phyloP scores from a whole-genome alignment of 2,888 invertebrate species.

The Automeris io region DNA sequence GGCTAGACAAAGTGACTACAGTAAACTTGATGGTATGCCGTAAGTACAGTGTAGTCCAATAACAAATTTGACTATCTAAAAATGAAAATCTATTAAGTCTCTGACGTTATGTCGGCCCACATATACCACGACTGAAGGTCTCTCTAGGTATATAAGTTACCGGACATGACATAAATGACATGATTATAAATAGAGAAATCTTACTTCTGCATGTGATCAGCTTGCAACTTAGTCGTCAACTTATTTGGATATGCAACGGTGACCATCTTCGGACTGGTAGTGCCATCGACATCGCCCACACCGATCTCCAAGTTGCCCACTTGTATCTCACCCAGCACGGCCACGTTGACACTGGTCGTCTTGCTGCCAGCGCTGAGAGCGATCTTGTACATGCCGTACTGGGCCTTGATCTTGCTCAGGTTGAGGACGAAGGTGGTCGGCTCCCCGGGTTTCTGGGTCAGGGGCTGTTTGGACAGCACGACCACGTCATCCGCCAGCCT shows the following conservation, averaged over 20 bases:
- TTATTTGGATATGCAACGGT: constrained; percentile 86
- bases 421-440: constrained; percentile 86
- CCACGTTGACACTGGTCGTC: constrained; percentile 78
- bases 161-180: no score
- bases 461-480: constrained; percentile 81
- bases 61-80: no score
- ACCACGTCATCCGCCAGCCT: constrained; percentile 85
- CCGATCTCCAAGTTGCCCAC: constrained; percentile 90
- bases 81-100: no score
- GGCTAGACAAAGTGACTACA: no score
- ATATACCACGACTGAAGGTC: no score
- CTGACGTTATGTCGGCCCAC: no score
- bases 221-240: constrained; percentile 82
- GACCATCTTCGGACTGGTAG: constrained; percentile 85
- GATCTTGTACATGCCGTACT: constrained; percentile 91
- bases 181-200: no score
- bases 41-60: no score
- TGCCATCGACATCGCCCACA: constrained; percentile 93
- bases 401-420: constrained; percentile 85
- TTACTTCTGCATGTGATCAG: constrained; percentile 92
- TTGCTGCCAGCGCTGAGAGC: constrained; percentile 83
- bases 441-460: constrained; percentile 67
- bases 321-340: constrained; percentile 86
- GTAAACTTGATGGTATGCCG: no score
- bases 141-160: no score